Base-by-base conservation (phyloP, 2,113 vertebrate species). In the Zosterops borbonicus region DNA sequence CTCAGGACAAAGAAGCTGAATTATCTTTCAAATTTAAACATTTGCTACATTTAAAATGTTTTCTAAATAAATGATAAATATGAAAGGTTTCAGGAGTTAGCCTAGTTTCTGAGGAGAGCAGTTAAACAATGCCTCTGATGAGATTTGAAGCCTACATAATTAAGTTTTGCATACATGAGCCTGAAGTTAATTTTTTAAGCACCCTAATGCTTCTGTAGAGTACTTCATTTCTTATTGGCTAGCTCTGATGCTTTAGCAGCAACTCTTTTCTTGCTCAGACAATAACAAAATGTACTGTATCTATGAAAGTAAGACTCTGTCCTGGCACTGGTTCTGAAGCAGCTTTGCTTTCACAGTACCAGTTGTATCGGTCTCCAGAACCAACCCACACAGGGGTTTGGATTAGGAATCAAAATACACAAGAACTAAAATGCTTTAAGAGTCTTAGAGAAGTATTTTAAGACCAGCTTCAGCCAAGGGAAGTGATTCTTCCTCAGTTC, bases 121-220 rank as follows among this genome's bases (percentile, higher is more conserved):
- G 59, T 91, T 94, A 92, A 94, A 92, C 92, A 88, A 89, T 80
- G 55, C 79, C 17, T 83, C 68, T 89, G 73, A 86, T 93, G 78
- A 88, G 71, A 86, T 67, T 62, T 93, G 87, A 93, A 94, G 59
- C 63, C 75, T 83, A n/a, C 6, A 1, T 88, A 80, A 90, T 83
- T 78, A 88, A 70, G 73, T 89, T 97, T 91, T 71, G 41, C 76
- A 83, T 74, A 86, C 31, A 83, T 31, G 42, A 86, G 63, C 47
- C 79, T 63, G 22, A 52, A 90, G 68, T 93, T 96, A 81, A 63
- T 83, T 83, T 92, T 93, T 92, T 75, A 80, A 92, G 71, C 44
- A 86, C 64, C 60, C n/a, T 52, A 87, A 83, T 68, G 79, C 58
- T 80, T 75, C 87, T 77, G 63, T 31, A 59, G 58, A 94, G 55